These are phyloP conservation scores for Amphipyra tragopoginis DNA, from an alignment of 2,888 invertebrate species.

Conservation along the genomic window DNA sequence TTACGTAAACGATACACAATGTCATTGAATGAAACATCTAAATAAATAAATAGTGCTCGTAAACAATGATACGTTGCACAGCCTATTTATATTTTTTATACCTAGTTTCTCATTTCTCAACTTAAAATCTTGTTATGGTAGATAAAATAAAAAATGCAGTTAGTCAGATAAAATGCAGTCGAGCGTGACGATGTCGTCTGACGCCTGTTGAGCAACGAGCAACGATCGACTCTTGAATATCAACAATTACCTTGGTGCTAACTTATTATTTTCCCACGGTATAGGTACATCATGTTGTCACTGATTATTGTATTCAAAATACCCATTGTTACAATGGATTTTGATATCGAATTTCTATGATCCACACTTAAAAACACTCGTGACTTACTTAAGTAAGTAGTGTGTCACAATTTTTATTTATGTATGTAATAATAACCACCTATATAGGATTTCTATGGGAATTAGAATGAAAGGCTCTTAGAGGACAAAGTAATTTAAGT, in stretches of 20 bases:
- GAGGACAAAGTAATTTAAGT: too few species aligned
- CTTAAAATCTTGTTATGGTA: conserved; percentile 24
- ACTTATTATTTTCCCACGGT: conserved; percentile 78
- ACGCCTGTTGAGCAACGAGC: conserved; percentile 75
- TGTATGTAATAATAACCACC: too few species aligned
- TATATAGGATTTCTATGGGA: too few species aligned
- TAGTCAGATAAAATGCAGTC: conserved; percentile 55
- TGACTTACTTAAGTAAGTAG: too few species aligned
- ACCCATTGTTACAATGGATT: conserved; percentile 3
- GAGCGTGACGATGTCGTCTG: conserved; percentile 78
- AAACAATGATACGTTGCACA: background rate
- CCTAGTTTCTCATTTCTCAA: background rate
- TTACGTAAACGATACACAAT: background rate
- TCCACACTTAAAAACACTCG: background rate
- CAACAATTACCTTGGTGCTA: conserved; percentile 72
- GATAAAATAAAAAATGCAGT: conserved; percentile 40
- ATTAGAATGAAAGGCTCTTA: too few species aligned
- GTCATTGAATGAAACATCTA: background rate
- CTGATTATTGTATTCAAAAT: conserved; percentile 7
- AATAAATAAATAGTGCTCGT: background rate
- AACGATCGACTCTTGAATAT: conserved; percentile 69
- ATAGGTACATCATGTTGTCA: conserved; percentile 14
- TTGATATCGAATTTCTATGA: conserved; percentile 3
- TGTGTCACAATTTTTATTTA: too few species aligned
- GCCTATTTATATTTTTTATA: too few species aligned